Conservation (phyloP, 1,140 invertebrate genomes). For the Bursaphelenchus mucronatus region DNA sequence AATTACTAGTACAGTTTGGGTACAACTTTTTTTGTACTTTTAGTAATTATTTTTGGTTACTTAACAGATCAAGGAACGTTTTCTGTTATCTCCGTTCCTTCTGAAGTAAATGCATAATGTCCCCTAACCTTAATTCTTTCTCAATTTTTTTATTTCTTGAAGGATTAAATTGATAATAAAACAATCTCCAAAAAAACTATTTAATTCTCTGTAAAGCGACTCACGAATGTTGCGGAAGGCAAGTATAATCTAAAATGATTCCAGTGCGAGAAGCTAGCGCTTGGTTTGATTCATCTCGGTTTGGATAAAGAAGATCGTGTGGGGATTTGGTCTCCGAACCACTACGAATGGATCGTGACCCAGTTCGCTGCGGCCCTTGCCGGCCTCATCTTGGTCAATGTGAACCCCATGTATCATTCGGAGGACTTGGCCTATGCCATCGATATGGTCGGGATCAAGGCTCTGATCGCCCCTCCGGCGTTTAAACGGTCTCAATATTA, state of each 20-base stretch:
- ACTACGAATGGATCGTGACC: constrained; percentile 74
- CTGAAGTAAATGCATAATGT: no score
- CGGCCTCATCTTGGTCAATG: constrained; percentile 76
- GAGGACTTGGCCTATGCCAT: constrained; percentile 75
- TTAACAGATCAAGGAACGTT: no score
- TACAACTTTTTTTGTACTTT: background rate
- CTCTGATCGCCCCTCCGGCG: constrained; percentile 48
- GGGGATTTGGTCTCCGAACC: constrained; percentile 83
- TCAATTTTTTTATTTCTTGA: background rate
- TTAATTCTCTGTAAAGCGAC: no score
- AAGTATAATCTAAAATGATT: constrained; percentile 12
- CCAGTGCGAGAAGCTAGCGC: constrained; percentile 74
- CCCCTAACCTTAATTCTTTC: no score
- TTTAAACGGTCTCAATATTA: constrained; percentile 60
- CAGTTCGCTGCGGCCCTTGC: constrained; percentile 74
- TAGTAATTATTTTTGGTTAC: no score
- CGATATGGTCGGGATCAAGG: constrained; percentile 63
- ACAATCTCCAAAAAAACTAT: background rate
- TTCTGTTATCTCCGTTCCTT: no score
- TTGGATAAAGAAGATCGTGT: constrained; percentile 76
- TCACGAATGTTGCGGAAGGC: background rate
- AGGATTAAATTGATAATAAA: background rate
- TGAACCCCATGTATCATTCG: constrained; percentile 78
- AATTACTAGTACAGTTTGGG: background rate
- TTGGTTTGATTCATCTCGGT: constrained; percentile 73